These are phyloP conservation scores for Bradypodion pumilum DNA, from an alignment of 2,797 vertebrate genomes.

Conservation along the genomic window DNA sequence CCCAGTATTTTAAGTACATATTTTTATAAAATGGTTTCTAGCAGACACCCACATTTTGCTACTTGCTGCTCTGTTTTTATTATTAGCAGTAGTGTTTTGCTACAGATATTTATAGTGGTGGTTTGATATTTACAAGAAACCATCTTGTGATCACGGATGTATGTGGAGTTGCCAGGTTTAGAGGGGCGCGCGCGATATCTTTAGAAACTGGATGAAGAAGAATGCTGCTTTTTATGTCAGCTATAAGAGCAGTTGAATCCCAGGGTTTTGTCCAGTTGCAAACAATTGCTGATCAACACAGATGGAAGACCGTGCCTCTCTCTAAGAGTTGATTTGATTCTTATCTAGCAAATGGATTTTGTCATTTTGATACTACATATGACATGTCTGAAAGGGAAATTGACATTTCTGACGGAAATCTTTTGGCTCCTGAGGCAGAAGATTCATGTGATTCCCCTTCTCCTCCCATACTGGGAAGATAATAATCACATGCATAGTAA, in stretches of 20 bases:
- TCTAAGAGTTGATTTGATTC: not conserved
- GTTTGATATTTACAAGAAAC: slow-evolving; percentile 5
- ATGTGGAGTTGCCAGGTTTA: too few relatives aligned
- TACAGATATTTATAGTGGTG: slow-evolving; percentile 10
- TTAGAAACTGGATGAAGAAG: not conserved
- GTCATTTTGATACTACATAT: not conserved
- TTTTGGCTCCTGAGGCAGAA: not conserved
- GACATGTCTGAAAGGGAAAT: not conserved
- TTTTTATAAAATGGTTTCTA: slow-evolving; percentile 15
- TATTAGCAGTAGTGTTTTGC: not conserved
- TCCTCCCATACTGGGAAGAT: not conserved
- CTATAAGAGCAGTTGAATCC: not conserved
- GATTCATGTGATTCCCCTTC: not conserved
- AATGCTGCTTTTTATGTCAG: not conserved
- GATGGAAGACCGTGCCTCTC: slow-evolving; percentile 24
- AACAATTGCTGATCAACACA: not conserved
- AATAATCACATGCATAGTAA: not conserved
- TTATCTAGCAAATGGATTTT: not conserved
- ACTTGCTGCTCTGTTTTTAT: slow-evolving; percentile 4
- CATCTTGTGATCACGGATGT: not conserved
- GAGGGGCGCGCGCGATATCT: too few relatives aligned
- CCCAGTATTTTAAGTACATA: not conserved
- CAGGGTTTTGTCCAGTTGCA: not conserved
- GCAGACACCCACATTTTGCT: not conserved
- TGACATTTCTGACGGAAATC: not conserved